Base-by-base conservation (phyloP, 2,113 vertebrate genomes). In the Tympanuchus pallidicinctus region DNA sequence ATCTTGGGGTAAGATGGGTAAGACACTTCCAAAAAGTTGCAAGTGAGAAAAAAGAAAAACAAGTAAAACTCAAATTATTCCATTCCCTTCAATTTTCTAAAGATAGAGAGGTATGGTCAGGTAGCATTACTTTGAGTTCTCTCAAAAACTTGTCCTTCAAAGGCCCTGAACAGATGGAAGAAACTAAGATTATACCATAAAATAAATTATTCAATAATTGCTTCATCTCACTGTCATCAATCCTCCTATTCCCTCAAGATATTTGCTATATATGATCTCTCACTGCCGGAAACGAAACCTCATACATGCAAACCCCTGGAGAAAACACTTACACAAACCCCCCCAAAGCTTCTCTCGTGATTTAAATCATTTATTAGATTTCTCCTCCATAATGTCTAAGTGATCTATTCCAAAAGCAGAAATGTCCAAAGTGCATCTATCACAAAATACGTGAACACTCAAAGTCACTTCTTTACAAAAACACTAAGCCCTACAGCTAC, bases 111-210 rank as follows among this genome's bases (percentile, higher is more conserved):
- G 57, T 21, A 67, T 19, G 2, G 0, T 25, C 20, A 76, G 25
- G 20, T 54, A 74, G 90, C 24, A 13, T 65, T 40, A 63, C 43
- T 59, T 38, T 30, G 69, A 92, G 6, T 42, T 47, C 28, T 45
- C 86, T 69, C 38, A 69, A 70, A 76, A 90, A 59, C 8, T 56
- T 36, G 28, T 43, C 48, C 69, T 85, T 89, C 38, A 80, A 91
- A 88, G 65, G 30, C 34, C 25, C 54, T n/a, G 28, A 88, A 80
- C 4, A 86, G 40, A 82, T 70, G 11, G 54, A 80, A 92, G n/a
- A 89, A 85, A 48, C 20, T 47, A 91, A 57, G 36, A 36, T 4
- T 43, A 28, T 25, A 56, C 8, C 70, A 32, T 21, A 48, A 85
- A 89, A 78, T n/a, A 54, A 83, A 52, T 73, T 20, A 88, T 61